Conservation (phyloP, 2,888 invertebrate species). For the Pristionchus fissidentatus region DNA sequence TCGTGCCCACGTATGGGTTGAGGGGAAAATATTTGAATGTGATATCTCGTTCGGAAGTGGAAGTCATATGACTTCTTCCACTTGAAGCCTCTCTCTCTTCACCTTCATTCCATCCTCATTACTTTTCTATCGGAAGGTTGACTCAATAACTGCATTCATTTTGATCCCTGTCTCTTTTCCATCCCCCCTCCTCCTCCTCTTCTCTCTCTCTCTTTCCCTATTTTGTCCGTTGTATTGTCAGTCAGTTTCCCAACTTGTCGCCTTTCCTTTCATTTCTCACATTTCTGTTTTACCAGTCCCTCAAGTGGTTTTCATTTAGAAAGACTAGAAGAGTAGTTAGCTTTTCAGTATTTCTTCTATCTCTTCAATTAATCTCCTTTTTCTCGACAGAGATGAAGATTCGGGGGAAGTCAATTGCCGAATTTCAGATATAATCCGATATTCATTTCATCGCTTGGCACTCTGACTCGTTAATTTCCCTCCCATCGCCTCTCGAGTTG, state of each 20-base stretch:
- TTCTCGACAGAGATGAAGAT: slow-evolving; percentile 8
- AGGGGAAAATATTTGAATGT: too few species aligned
- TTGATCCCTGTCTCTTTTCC: slow-evolving; percentile 12
- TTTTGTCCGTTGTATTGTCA: neutral
- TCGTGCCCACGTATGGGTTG: too few species aligned
- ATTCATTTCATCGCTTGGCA: neutral
- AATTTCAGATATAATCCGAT: neutral
- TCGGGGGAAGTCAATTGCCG: neutral
- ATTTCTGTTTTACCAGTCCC: neutral
- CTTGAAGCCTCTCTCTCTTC: neutral
- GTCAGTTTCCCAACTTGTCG: neutral
- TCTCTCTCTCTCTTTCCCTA: neutral
- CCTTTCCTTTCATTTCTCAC: neutral
- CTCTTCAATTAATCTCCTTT: slow-evolving; percentile 5
- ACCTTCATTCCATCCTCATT: neutral
- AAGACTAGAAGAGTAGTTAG: too few species aligned
- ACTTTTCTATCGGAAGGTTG: slow-evolving; percentile 12
- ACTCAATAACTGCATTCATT: slow-evolving; percentile 14
- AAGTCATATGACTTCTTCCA: neutral
- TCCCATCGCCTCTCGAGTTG: neutral
- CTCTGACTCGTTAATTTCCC: neutral
- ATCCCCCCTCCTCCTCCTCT: slow-evolving; percentile 1
- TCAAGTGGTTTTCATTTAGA: neutral
- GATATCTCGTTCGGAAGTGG: neutral
- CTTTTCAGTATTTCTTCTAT: neutral